Evolutionary conservation across 2,797 vertebrate genomes (phyloP).

Genomic region (Myripristis murdjan): DNA sequence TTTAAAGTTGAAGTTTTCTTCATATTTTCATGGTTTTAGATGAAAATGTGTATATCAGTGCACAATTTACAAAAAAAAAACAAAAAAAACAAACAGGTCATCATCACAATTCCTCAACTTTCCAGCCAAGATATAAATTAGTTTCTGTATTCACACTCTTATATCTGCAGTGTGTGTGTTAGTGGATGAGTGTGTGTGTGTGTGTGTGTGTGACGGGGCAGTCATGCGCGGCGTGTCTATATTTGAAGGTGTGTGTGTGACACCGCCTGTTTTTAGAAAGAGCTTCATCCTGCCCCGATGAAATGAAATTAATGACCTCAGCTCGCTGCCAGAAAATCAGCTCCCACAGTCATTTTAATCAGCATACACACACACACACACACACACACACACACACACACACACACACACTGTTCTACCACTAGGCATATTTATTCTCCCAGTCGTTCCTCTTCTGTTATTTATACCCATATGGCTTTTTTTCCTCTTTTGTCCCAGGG

Average conservation of each 20-base stretch:
- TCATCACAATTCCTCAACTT: background rate
- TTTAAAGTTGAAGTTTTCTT: too few species aligned
- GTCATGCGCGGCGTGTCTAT: slow-evolving; percentile 63
- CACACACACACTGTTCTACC: too few species aligned
- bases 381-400: too few species aligned
- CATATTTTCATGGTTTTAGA: slow-evolving; percentile 47
- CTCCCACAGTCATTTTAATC: slow-evolving; percentile 64
- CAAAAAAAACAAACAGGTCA: background rate
- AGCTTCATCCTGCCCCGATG: slow-evolving; percentile 30
- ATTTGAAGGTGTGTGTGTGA: slow-evolving; percentile 69
- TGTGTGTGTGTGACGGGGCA: slow-evolving; percentile 19
- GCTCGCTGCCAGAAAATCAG: slow-evolving; percentile 68
- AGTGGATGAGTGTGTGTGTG: background rate
- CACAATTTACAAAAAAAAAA: background rate
- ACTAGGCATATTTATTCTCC: too few species aligned
- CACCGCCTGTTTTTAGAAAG: slow-evolving; percentile 69
- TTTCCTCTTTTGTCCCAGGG: background rate
- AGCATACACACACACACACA: slow-evolving; percentile 23
- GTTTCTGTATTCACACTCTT: slow-evolving; percentile 20
- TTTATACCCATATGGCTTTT: background rate
- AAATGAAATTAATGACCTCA: slow-evolving; percentile 62
- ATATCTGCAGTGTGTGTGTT: slow-evolving; percentile 16
- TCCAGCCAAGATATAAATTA: background rate
- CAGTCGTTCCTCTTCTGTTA: background rate
- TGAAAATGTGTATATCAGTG: too few species aligned